phyloP scores from a whole-genome alignment of 2,888 invertebrate genomes.

The Ophion obscuratus region DNA sequence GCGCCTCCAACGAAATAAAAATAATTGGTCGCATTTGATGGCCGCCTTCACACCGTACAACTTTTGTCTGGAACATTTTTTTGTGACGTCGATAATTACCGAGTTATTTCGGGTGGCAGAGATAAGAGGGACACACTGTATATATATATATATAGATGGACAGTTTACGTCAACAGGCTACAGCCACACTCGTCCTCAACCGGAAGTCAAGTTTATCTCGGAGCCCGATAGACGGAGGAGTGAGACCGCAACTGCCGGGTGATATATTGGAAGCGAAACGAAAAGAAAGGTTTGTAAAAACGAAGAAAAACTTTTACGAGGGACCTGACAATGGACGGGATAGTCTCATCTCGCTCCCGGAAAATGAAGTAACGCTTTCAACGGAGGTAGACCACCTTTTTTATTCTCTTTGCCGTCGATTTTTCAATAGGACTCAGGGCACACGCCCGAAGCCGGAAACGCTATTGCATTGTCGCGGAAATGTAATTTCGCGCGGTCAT shows the following conservation, averaged over 20 bases:
- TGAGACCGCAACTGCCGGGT: conserved; percentile 35
- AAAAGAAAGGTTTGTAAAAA: conserved; percentile 14
- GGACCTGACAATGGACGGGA: neutral
- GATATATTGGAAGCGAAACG: neutral
- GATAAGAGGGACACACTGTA: no score
- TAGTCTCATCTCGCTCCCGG: conserved; percentile 7
- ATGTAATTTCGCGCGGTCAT: conserved; percentile 10
- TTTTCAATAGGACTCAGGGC: conserved; percentile 3
- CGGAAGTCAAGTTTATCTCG: neutral
- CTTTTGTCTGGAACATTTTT: no score
- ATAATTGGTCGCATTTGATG: no score
- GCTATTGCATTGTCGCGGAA: neutral
- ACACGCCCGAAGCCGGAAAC: neutral
- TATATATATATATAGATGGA: neutral
- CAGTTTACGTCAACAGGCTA: neutral
- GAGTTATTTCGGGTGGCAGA: no score
- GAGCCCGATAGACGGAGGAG: neutral
- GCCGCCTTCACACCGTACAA: no score
- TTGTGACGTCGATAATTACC: no score
- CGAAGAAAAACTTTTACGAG: conserved; percentile 23
- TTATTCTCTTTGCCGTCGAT: conserved; percentile 14
- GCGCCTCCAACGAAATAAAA: no score
- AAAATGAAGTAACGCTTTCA: conserved; percentile 36
- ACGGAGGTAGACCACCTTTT: conserved; percentile 19
- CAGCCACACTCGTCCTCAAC: neutral